A percentile compares a stretch with the other conserved stretches of the same genome.
Evolutionary conservation across 2,113 vertebrate genomes (phyloP).

Genomic region (Actenoides lindsayi): DNA sequence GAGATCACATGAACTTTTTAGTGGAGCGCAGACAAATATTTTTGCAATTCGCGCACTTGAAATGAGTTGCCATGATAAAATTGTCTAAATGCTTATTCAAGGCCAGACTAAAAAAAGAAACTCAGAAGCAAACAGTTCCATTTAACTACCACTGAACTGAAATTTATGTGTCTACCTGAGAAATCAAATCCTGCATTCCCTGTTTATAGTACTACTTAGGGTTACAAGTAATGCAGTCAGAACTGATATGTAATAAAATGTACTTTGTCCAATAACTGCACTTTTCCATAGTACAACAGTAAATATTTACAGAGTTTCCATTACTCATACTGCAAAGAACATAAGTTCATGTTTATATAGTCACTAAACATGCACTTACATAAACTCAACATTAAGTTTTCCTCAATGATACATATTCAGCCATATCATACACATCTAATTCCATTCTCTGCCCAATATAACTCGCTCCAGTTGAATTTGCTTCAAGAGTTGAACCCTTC

Average conservation of each 20-base stretch:
- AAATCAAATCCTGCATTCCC: background rate
- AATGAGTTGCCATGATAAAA: background rate
- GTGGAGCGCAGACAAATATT: background rate
- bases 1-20: background rate
- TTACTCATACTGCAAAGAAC: constrained; percentile 25
- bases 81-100: background rate
- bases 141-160: background rate
- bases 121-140: background rate
- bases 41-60: background rate
- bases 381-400: background rate
- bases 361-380: background rate
- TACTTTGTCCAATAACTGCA: background rate
- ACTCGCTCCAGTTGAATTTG: background rate
- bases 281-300: background rate
- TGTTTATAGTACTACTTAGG: background rate
- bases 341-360: background rate
- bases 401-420: background rate
- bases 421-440: background rate
- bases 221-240: background rate
- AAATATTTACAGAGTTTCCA: constrained; percentile 45
- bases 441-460: background rate
- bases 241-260: background rate
- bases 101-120: background rate
- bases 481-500: background rate
- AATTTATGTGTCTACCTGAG: background rate